These are phyloP conservation scores for Gymnarchus niloticus DNA, from an alignment of 2,113 vertebrate genomes.

Conservation along the genomic window DNA sequence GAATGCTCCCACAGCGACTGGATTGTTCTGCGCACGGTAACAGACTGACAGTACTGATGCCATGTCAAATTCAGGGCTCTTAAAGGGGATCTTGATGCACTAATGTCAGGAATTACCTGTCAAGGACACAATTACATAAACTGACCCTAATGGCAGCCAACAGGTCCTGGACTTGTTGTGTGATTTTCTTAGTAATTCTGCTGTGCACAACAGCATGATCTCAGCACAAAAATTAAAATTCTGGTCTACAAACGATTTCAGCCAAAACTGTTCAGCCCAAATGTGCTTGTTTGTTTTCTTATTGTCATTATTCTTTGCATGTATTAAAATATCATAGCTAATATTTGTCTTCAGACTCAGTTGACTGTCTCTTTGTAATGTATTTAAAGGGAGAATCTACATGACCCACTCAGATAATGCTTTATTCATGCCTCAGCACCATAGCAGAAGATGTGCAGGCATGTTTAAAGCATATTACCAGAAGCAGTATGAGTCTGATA, in stretches of 20 bases:
- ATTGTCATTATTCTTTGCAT: background rate
- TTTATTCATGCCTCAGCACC: background rate
- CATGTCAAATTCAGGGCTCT: background rate
- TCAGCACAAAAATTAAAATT: background rate
- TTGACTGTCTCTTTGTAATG: background rate
- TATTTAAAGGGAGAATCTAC: no score
- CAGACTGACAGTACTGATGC: background rate
- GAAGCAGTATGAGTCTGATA: background rate
- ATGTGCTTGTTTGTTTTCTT: background rate
- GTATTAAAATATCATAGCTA: background rate
- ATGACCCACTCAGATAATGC: no score
- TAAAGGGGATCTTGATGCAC: background rate
- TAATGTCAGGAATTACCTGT: no score
- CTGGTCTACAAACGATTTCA: background rate
- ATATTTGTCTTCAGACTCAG: background rate
- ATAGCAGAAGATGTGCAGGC: background rate
- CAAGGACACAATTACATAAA: no score
- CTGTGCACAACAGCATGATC: background rate
- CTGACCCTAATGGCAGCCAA: background rate
- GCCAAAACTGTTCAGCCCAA: background rate
- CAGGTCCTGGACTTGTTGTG: background rate
- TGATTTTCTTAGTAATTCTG: background rate
- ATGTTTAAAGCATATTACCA: background rate
- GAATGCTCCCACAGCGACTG: conserved; percentile 89
- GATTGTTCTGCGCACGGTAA: conserved; percentile 87